These are phyloP conservation scores for Eilema caniola DNA, from an alignment of 2,888 invertebrate species.

Conservation along the genomic window DNA sequence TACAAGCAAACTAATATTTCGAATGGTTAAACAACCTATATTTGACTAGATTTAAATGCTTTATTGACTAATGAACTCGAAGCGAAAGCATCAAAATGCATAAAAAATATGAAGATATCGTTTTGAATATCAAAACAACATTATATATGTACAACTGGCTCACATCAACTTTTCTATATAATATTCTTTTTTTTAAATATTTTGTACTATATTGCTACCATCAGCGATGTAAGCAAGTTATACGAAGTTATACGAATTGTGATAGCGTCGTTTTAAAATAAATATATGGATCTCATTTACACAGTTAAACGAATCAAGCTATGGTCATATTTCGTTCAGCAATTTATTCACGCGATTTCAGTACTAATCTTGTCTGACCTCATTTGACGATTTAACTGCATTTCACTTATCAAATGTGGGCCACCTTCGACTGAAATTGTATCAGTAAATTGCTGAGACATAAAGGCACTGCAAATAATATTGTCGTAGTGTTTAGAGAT, in stretches of 20 bases:
- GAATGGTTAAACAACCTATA: conserved; percentile 42
- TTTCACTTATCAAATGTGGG: conserved; percentile 35
- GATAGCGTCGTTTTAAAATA: conserved; percentile 34
- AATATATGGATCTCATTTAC: conserved; percentile 62
- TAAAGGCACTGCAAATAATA: conserved; percentile 77
- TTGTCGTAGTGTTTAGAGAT: conserved; percentile 68
- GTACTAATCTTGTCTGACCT: conserved; percentile 25
- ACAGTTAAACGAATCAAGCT: conserved; percentile 41
- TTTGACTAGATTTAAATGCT: conserved; percentile 53
- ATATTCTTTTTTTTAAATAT: conserved; percentile 44
- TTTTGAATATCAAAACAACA: conserved; percentile 52
- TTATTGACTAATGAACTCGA: conserved; percentile 56
- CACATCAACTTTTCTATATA: conserved; percentile 55
- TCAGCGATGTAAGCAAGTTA: conserved; percentile 59
- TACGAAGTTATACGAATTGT: conserved; percentile 43
- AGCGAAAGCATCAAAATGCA: conserved; percentile 71
- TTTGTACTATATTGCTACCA: conserved; percentile 56
- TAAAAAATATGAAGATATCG: conserved; percentile 58
- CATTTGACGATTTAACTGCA: conserved; percentile 38
- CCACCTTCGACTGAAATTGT: conserved; percentile 37
- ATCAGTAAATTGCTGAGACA: conserved; percentile 46
- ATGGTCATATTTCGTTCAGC: conserved; percentile 36
- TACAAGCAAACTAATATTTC: conserved; percentile 45
- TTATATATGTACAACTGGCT: conserved; percentile 59
- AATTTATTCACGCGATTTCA: conserved; percentile 33